Evolutionary conservation across 2,113 vertebrate genomes (phyloP).

Genomic region (Gallinago media): DNA sequence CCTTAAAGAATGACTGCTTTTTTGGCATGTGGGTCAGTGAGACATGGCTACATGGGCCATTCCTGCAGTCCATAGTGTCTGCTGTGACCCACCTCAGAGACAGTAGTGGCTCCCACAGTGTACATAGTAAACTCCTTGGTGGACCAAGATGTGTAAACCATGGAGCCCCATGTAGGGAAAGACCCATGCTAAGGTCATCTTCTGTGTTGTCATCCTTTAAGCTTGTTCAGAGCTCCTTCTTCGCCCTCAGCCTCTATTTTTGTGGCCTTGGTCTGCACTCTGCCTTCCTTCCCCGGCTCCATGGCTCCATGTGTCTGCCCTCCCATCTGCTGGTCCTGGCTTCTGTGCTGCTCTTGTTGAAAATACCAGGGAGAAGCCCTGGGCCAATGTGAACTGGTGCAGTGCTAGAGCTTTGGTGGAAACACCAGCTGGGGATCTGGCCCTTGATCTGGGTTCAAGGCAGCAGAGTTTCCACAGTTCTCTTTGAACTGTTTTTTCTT

Average conservation of each 20-base stretch:
- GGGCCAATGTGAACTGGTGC: background rate
- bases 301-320: background rate
- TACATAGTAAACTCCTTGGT: background rate
- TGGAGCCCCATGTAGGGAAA: background rate
- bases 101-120: background rate
- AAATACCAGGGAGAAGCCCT: background rate
- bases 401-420: background rate
- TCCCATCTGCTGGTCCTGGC: background rate
- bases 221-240: background rate
- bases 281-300: background rate
- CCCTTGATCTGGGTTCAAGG: background rate
- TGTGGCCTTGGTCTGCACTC: background rate
- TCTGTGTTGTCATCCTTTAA: background rate
- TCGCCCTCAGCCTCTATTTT: background rate
- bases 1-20: background rate
- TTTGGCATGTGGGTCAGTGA: background rate
- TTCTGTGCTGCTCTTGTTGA: background rate
- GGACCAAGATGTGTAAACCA: background rate
- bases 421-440: background rate
- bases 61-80: background rate
- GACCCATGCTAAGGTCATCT: background rate
- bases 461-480: background rate
- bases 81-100: background rate
- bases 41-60: rapidly evolving
- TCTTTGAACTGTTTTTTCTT: background rate